Evolutionary conservation across 2,888 invertebrate genomes (phyloP), one percentile per base, ranked within the genome.

Genomic region (Tolmerus cingulatus): DNA sequence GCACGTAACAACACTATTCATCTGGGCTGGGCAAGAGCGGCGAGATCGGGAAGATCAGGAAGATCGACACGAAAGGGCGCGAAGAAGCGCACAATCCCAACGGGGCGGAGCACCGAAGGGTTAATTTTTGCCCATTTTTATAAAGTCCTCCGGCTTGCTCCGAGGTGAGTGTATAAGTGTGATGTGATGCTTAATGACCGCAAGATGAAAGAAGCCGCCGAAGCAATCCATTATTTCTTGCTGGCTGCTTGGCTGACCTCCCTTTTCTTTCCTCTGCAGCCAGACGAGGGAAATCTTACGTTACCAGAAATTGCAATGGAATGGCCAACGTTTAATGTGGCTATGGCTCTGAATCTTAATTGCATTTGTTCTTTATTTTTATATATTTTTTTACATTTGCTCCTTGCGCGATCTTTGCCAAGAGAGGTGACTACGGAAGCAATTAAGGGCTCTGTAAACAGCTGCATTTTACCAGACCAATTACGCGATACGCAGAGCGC

Each of bases 381-480:
- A n/a, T 79, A 51, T 8, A 7, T 34, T 74, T 27, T 74, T 74
- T 37, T 74, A 2, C 1, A 5, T 55, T 55, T 66, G 66, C 27
- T 27, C 66, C 27, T 66, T 66, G 27, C 66, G 66, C 66, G 76
- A 76, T 34, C 76, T 40, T 51, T 34, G 76, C 76, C 34, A 76
- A 76, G 82, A 78, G 78, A 78, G 78, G 82, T 82, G 82, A 57
- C 34, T 82, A 66, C 82, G 82, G 82, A 66, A 66, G 82, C 82
- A 82, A 82, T 66, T 82, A 82, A 81, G 57, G 57, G 23, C 57
- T 82, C 57, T 82, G 82, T 82, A 82, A 82, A 82, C 82, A 82
- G 82, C 82, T 82, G 82, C 82, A 34, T 57, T 40, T 82, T 37
- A 82, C 30, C 57, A 27, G 55, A 37, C 51, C 30, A 82, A 82